Evolutionary conservation across 2,113 vertebrate genomes (phyloP), one percentile per base, ranked within the genome.

Genomic region (Caranx ignobilis): DNA sequence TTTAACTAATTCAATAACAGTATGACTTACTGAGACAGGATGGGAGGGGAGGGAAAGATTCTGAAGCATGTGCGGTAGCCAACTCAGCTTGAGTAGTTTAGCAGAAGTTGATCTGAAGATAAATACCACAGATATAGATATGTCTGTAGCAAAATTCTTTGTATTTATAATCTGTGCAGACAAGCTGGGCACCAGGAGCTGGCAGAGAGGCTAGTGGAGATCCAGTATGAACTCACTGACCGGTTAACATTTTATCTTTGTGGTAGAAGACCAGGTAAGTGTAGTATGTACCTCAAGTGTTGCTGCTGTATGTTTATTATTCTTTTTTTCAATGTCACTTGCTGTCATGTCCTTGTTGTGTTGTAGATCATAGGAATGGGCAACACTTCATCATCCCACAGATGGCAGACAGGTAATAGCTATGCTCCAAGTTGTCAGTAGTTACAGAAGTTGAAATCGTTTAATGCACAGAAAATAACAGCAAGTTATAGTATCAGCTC

Each of bases 351-450:
- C 8, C 5, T 55, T 66, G 9, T 83, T 77, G 37, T 84, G 19
- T 93, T 94, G 88, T 87, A 99, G 98, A 99, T 95, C 98, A 99
- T 91, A 98, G 95, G 94, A 97, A 95, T 2, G 97, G 97, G 77
- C 97, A 99, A 77, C 97, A 99, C 94, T 99, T 99, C 91, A 97
- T 99, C 87, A 98, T 99, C 91, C 98, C 98, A 89, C 98, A 99
- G 83, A 98, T 99, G 96, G 97, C 97, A 91, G 98, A 99, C 95
- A 99, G 98, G 98, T 99, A 96, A 96, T 92, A 47, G 19, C 18
- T 65, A 15, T 67, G 12, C 31, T 72, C 26, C 34, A 61, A 31
- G 19, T 47, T 73, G 72, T 55, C 35, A 2, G 48, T 65, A 19
- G n/a, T 56, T 63, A 34, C 37, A 67, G 41, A 76, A 16, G 47